phyloP scores from a whole-genome alignment of 2,113 vertebrate species.

The Rhegmatorhina hoffmannsi region DNA sequence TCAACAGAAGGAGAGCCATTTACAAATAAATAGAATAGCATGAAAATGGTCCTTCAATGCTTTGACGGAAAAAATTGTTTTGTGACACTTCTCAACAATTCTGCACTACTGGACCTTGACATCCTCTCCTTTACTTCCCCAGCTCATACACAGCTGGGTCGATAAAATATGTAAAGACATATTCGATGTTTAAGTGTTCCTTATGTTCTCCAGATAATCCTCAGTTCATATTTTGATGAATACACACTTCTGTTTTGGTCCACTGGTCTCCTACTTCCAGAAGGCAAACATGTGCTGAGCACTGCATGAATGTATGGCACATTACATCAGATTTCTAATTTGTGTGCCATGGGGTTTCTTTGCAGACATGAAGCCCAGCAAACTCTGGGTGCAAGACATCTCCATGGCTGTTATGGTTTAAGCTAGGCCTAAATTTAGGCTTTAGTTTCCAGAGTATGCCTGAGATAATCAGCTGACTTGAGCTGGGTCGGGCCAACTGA shows the following conservation, averaged over 20 bases:
- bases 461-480: too few relatives aligned
- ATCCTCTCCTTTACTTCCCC: neutral
- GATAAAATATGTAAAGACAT: neutral
- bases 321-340: neutral
- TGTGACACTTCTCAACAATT: neutral
- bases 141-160: neutral
- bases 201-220: neutral
- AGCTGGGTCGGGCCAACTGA: too few relatives aligned
- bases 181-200: neutral
- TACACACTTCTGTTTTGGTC: neutral
- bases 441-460: too few relatives aligned
- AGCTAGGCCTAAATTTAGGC: too few relatives aligned
- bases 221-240: neutral
- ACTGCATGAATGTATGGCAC: rapidly evolving
- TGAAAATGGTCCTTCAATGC: neutral
- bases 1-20: neutral
- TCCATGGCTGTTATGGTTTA: neutral
- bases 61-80: neutral
- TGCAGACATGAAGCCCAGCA: neutral
- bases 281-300: rapidly evolving
- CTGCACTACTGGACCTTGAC: neutral
- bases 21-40: neutral
- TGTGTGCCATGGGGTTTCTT: neutral
- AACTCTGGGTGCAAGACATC: too few relatives aligned
- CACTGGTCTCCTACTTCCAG: rapidly evolving